Base-by-base conservation (phyloP, 2,113 vertebrate species). In the Amazona vittata region DNA sequence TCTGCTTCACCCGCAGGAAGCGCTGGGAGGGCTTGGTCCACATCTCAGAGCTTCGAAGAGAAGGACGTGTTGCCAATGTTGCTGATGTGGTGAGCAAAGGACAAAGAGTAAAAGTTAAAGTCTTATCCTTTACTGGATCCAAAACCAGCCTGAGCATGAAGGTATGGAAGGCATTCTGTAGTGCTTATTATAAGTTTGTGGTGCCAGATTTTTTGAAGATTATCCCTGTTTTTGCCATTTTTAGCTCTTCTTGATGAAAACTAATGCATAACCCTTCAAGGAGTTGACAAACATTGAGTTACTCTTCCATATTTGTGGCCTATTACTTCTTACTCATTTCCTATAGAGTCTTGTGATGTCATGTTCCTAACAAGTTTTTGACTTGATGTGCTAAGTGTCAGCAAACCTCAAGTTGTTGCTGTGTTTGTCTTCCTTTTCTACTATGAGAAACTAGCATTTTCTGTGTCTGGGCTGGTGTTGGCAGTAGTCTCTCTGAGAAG, bases 81-180 rank as follows among this genome's bases (percentile, higher is more conserved):
- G 99, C 99, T 0, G 99, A 99, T 53, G 99, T 99, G 12, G 99
- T 99, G 93, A 99, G 98, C 98, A 99, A 99, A 98, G 99, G 99
- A 57, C 99, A 99, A 89, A 98, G 99, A 94, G 99, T 99, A 31
- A 99, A 99, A 92, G 97, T 99, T 92, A 99, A 99, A 96, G 99
- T 99, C 33, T 97, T 99, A 7, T 99, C 99, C 8, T 99, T 99
- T 94, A 99, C 99, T 14, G 99, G 99, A 75, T 99, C 99, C 44
- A 99, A 99, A 97, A 99, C 99, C 93, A 99, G 99, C 94, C 97
- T 99, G 77, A 99, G 99, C 95, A 99, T 99, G 99, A 99, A 99
- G 99, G 99, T 99, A 97, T 19, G 74, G 70, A 83, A 64, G 37
- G 59, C 17, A 3, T 74, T 49, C 25, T 18, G 0, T 35, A 35